Evolutionary conservation across 2,797 vertebrate genomes (phyloP), one percentile per base, ranked within the genome.

Genomic region (Sus cebifrons): DNA sequence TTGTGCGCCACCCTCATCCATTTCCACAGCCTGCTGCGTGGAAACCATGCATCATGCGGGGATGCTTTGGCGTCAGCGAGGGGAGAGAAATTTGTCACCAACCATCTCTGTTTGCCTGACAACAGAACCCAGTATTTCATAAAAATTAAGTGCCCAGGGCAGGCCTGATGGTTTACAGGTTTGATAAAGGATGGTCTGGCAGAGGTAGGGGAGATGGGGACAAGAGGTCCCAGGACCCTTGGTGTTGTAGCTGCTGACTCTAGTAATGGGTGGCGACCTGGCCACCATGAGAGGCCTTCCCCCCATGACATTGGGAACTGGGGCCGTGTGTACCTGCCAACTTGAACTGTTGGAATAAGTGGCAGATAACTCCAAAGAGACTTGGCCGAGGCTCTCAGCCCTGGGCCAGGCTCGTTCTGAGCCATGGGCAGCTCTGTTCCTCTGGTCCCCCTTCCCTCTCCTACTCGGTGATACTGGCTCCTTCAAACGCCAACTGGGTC

Each of bases 101-200:
- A 97, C 98, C 98, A 49, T 98, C 98, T 98, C 98, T 98, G 98
- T 98, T 98, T 97, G 95, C 98, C 98, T 99, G 99, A 99, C 99
- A 99, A 99, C 99, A 98, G 96, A 1, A 96, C 97, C 98, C 98
- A 98, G 99, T 99, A 99, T 99, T 99, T 99, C 99, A 99, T 99
- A 98, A 99, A 99, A 99, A 99, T 99, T 98, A 99, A 99, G 99
- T 99, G 99, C 98, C 97, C 94, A 98, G 99, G 98, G 99, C 99
- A 99, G 98, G 98, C 98, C 97, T 92, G 93, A 97, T 98, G 99
- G 99, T 99, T 99, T 99, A 99, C 99, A 98, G 98, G 98, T 98
- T 97, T 94, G 97, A 98, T 99, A 98, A 98, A 98, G 97, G 95
- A 98, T 78, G 52, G 97, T 96, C 96, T 86, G 86, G 98, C 97